phyloP scores from a whole-genome alignment of 92 coral and sea anemone species.

The Epizoanthus rinbou region DNA sequence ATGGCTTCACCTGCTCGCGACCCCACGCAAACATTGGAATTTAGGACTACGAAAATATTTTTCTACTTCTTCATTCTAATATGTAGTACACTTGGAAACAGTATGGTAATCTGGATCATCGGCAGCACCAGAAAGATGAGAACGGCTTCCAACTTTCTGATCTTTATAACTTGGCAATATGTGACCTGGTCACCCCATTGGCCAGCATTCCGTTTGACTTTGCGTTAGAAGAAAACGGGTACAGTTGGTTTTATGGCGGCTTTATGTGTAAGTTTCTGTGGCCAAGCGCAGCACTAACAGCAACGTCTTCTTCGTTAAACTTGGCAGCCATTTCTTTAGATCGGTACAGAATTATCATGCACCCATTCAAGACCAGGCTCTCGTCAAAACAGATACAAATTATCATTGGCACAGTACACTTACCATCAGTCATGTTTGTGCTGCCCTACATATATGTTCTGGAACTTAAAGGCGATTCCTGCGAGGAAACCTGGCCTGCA shows the following conservation, averaged over 20 bases:
- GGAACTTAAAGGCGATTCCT: conserved; percentile 59
- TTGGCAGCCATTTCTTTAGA: conserved; percentile 89
- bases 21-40: conserved; percentile 29
- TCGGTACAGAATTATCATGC: conserved; percentile 87
- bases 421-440: conserved; percentile 58
- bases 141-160: conserved; percentile 77
- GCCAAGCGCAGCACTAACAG: conserved; percentile 82
- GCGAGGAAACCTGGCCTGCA: conserved; percentile 83
- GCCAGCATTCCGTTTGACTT: conserved; percentile 92
- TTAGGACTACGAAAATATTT: conserved; percentile 63
- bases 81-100: conserved; percentile 77
- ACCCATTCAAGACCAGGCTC: conserved; percentile 83
- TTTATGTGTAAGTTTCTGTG: conserved; percentile 77
- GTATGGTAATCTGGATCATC: conserved; percentile 76
- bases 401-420: conserved; percentile 52
- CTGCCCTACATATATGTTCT: conserved; percentile 73
- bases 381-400: conserved; percentile 65
- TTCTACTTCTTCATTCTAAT: conserved; percentile 70
- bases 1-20: not conserved
- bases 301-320: conserved; percentile 83
- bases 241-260: conserved; percentile 80
- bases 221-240: conserved; percentile 72
- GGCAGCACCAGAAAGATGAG: conserved; percentile 73
- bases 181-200: conserved; percentile 88
- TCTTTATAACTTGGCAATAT: conserved; percentile 86